Evolutionary conservation across 2,888 invertebrate genomes (phyloP).

Genomic region (Cataglyphis altisquamis): DNA sequence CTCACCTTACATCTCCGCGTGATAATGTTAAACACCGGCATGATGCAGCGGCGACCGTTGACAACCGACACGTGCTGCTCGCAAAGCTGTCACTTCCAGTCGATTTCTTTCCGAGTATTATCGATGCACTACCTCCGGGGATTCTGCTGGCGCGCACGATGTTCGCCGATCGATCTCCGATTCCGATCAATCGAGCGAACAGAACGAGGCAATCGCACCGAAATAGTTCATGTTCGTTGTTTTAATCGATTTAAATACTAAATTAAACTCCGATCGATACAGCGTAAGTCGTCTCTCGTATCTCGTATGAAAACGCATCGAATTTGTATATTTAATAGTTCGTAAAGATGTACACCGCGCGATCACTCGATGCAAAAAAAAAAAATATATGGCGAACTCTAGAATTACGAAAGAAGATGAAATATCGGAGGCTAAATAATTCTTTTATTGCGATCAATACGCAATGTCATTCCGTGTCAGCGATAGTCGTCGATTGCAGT

Average conservation of each 20-base stretch:
- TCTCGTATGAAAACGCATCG: neutral
- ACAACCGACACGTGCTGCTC: conserved; percentile 38
- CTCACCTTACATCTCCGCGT: conserved; percentile 89
- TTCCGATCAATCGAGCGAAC: conserved; percentile 32
- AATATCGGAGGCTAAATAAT: neutral
- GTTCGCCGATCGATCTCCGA: conserved; percentile 26
- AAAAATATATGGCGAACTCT: neutral
- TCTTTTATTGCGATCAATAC: neutral
- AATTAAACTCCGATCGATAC: conserved; percentile 46
- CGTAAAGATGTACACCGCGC: neutral
- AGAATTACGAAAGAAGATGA: neutral
- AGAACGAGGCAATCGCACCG: conserved; percentile 26
- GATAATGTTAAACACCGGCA: conserved; percentile 89
- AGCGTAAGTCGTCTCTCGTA: neutral
- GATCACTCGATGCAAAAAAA: neutral
- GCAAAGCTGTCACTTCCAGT: conserved; percentile 57
- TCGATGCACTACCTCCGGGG: conserved; percentile 11
- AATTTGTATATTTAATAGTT: neutral
- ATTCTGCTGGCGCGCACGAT: conserved; percentile 10
- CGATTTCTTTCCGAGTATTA: conserved; percentile 45
- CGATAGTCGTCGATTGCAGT: neutral
- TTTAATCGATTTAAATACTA: conserved; percentile 35
- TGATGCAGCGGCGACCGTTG: conserved; percentile 74
- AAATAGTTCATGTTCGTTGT: conserved; percentile 22
- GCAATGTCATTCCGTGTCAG: neutral